A percentile compares a stretch with the other conserved stretches of the same genome.
Conservation (phyloP, 2,113 vertebrate species). For the Pseudorectes ferrugineus region DNA sequence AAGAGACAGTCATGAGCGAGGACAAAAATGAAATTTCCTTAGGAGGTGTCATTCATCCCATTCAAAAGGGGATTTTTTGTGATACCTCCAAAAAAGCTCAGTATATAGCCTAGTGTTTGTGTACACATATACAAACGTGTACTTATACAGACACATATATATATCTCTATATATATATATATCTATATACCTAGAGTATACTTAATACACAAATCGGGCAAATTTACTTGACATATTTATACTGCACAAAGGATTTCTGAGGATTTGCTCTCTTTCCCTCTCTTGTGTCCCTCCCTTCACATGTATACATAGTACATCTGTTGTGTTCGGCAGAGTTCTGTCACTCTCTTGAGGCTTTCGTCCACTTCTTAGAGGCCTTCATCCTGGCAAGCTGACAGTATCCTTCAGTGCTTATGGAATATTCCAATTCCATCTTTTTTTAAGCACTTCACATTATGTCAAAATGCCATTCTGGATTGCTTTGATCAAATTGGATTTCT, state of each 20-base stretch:
- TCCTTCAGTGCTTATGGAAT: neutral
- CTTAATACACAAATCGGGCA: neutral
- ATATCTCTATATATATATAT: rapidly evolving
- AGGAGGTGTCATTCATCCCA: neutral
- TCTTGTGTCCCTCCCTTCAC: neutral
- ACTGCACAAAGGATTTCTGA: neutral
- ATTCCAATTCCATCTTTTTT: neutral
- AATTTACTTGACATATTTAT: neutral
- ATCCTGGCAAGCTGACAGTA: neutral
- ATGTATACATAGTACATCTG: neutral
- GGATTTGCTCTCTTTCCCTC: neutral
- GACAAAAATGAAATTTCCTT: neutral
- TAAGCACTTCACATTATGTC: neutral
- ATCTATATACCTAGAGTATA: neutral
- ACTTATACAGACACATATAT: too few species aligned
- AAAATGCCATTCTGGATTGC: neutral
- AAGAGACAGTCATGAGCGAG: neutral
- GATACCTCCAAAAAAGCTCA: neutral
- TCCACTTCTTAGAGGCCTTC: neutral
- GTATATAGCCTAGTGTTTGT: neutral
- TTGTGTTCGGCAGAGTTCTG: neutral
- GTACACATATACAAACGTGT: neutral
- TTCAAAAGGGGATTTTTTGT: neutral
- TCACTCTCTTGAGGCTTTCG: neutral
- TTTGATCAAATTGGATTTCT: neutral